Evolutionary conservation across 2,888 invertebrate genomes (phyloP), one percentile per base, ranked within the genome.

Genomic region (Scaeva pyrastri): DNA sequence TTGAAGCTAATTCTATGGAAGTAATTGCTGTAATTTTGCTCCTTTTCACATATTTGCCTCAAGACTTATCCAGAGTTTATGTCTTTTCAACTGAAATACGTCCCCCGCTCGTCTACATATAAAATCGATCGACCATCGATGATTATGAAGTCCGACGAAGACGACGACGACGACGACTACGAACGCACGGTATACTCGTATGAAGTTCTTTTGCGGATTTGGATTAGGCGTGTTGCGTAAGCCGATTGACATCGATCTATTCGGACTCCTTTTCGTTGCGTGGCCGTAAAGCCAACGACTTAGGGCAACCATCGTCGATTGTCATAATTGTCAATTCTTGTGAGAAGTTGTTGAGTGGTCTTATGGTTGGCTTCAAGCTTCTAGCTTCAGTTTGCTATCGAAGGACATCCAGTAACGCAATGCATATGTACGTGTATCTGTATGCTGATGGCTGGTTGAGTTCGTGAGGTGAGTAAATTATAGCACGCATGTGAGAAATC

Each of bases 261-360:
- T 36, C 16, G 19, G 55, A 10, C 36, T 14, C 26, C n/a, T 12
- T 31, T 4, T 55, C 0, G 19, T 4, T 26, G 12, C 31, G 1
- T 31, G 8, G 52, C 3, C 10, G 10, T 10, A n/a, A 10, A 36
- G 68, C 16, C 73, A 62, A 70, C 45, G 58, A 75, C 52, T 66
- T 16, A 16, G 19, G 70, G 71, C 79, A 50, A 50, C 78, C 68
- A 79, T 79, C 71, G 58, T 71, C 71, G 71, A 71, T 66, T 80
- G 79, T 79, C 79, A 79, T 68, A 75, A 84, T 75, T 79, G 84
- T 75, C 79, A 75, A 79, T 75, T 75, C 41, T 11, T 14, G 19
- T 52, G 84, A 80, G 58, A 84, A 71, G 80, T 73, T 71, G 74
- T 50, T 72, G 79, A 84, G 66, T 45, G 52, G 41, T 45, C 19